A percentile compares a stretch with the other conserved stretches of the same genome.
phyloP scores from a whole-genome alignment of 2,113 vertebrate species.

The Takifugu bimaculatus region DNA sequence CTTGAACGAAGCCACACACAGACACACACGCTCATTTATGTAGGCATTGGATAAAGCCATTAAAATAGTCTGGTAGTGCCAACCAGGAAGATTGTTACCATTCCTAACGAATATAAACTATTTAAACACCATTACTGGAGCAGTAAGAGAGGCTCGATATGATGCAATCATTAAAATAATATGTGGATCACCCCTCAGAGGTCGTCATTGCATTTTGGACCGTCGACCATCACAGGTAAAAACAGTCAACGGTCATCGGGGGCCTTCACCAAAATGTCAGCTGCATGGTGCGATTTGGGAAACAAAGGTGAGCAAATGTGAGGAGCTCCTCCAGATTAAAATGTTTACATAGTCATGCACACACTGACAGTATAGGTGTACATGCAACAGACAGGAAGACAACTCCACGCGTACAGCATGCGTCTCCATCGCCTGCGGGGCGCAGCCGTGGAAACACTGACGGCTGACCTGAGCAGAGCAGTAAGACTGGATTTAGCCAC shows the following conservation, averaged over 20 bases:
- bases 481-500: too few species aligned
- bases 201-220: constrained; percentile 25
- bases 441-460: too few species aligned
- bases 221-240: constrained; percentile 6
- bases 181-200: constrained; percentile 1
- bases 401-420: background rate
- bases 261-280: constrained; percentile 8
- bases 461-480: too few species aligned
- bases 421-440: background rate
- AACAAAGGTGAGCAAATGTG: too few species aligned
- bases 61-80: constrained; percentile 31
- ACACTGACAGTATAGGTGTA: constrained; percentile 29
- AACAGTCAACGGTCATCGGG: constrained; percentile 47
- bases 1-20: too few species aligned
- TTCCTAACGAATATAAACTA: background rate
- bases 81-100: constrained; percentile 10
- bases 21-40: too few species aligned
- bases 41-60: too few species aligned
- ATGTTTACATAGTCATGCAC: constrained; percentile 48
- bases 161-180: constrained; percentile 9
- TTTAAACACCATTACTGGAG: constrained; percentile 6
- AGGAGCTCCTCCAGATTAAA: constrained; percentile 16
- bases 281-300: too few species aligned
- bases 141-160: constrained; percentile 9
- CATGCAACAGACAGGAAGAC: constrained; percentile 52